Percentiles rank a stretch among this genome's conserved stretches.
Evolutionary conservation across 2,888 invertebrate species (phyloP).

Genomic region (Lithosia quadra): DNA sequence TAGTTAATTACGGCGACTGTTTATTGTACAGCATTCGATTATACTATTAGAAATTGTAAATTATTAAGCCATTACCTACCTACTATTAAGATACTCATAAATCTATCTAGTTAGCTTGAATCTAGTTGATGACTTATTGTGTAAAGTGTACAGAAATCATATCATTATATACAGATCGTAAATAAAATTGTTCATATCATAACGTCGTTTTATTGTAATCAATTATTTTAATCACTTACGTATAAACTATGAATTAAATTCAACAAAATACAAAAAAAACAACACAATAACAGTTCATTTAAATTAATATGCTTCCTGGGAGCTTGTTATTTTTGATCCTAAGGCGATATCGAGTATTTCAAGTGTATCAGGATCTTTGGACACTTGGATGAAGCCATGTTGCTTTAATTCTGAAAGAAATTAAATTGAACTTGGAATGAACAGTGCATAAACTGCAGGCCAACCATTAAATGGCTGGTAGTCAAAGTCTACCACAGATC

Average conservation of each 20-base stretch:
- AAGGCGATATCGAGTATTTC: constrained; percentile 67
- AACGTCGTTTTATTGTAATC: constrained; percentile 55
- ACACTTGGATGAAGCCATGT: constrained; percentile 66
- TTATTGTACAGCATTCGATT: constrained; percentile 80
- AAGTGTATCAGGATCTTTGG: constrained; percentile 64
- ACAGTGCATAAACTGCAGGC: background rate
- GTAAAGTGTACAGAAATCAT: constrained; percentile 87
- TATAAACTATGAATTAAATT: constrained; percentile 13
- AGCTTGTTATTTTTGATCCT: constrained; percentile 59
- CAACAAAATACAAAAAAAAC: constrained; percentile 7
- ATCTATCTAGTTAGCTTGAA: constrained; percentile 84
- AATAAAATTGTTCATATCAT: constrained; percentile 86
- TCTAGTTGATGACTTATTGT: constrained; percentile 82
- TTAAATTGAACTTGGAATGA: background rate
- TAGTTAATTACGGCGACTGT: constrained; percentile 74
- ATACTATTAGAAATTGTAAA: constrained; percentile 80
- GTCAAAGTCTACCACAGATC: too few relatives aligned
- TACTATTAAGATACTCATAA: constrained; percentile 83
- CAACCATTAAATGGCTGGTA: background rate
- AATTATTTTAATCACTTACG: background rate
- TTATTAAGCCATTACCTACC: constrained; percentile 82
- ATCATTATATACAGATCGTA: constrained; percentile 84
- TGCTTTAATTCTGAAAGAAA: constrained; percentile 73
- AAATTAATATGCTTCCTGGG: constrained; percentile 30
- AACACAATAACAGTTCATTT: background rate